Percentiles rank a stretch among this genome's conserved stretches.
Conservation (phyloP, 2,113 vertebrate genomes). For the Larimichthys crocea region DNA sequence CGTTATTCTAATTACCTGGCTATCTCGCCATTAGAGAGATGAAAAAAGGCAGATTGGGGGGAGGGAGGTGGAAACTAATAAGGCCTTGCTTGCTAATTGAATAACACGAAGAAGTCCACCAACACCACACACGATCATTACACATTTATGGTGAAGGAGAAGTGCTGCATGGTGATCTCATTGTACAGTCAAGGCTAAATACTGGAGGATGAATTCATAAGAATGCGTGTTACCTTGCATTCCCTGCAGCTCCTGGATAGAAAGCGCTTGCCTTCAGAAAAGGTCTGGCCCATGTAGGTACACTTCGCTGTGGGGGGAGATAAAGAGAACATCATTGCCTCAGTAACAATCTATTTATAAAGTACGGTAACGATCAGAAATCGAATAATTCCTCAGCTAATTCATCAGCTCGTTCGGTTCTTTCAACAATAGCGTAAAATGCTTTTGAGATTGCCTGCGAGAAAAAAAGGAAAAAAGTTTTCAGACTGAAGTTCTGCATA, state of each 20-base stretch:
- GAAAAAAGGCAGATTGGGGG: conserved; percentile 48
- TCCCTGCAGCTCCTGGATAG: conserved; percentile 91
- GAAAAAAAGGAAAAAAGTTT: conserved; percentile 22
- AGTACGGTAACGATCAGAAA: conserved; percentile 16
- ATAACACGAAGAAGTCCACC: conserved; percentile 38
- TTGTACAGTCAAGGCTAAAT: neutral
- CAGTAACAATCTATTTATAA: neutral
- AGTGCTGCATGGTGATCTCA: neutral
- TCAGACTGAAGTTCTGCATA: conserved; percentile 43
- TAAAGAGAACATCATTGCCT: conserved; percentile 9
- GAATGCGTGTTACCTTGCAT: conserved; percentile 87
- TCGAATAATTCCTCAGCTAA: neutral
- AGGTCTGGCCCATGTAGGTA: conserved; percentile 88
- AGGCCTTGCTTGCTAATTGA: conserved; percentile 59
- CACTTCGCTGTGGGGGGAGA: conserved; percentile 87
- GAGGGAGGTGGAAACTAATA: conserved; percentile 55
- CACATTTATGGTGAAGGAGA: conserved; percentile 1
- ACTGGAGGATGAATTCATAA: neutral
- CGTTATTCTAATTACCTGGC: conserved; percentile 72
- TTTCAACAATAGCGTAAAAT: neutral
- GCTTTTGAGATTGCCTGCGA: conserved; percentile 5
- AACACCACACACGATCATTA: conserved; percentile 5
- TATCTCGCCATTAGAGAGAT: conserved; percentile 43
- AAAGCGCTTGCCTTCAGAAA: conserved; percentile 90
- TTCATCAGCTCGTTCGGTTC: neutral